phyloP scores from a whole-genome alignment of 2,113 vertebrate species.

The Amblyopsis rosae region DNA sequence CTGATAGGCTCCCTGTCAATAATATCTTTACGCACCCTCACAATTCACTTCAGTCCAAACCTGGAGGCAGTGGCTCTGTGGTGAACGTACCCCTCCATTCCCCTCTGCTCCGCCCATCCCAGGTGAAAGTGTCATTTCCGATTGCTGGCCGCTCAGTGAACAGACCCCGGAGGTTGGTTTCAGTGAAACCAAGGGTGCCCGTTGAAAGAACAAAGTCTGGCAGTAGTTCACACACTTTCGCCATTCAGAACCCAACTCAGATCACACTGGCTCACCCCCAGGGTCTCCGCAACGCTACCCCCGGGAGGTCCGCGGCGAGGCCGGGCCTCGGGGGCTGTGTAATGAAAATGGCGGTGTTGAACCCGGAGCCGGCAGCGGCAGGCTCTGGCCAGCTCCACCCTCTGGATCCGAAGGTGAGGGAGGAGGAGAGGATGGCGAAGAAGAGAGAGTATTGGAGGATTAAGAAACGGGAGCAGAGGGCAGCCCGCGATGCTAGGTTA shows the following conservation, averaged over 20 bases:
- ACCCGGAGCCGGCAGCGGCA: neutral
- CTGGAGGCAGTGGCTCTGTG: neutral
- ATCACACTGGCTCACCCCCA: slow-evolving; percentile 51
- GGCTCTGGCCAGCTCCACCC: neutral
- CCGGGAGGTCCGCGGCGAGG: neutral
- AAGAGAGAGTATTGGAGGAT: slow-evolving; percentile 76
- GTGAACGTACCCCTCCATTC: slow-evolving; percentile 1
- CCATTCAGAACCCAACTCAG: slow-evolving; percentile 22
- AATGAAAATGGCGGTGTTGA: slow-evolving; percentile 57
- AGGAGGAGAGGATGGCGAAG: slow-evolving; percentile 67
- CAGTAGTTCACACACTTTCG: slow-evolving; percentile 1
- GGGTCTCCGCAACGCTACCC: neutral
- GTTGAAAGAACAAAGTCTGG: slow-evolving; percentile 24
- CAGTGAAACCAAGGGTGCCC: slow-evolving; percentile 19
- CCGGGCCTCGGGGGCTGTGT: slow-evolving; percentile 41
- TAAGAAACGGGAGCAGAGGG: slow-evolving; percentile 76
- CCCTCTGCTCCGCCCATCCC: slow-evolving; percentile 16
- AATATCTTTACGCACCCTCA: neutral
- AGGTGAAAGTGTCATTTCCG: slow-evolving; percentile 52
- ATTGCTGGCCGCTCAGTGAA: slow-evolving; percentile 4
- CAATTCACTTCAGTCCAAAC: neutral
- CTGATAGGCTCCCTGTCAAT: neutral
- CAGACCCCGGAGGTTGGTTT: slow-evolving; percentile 22
- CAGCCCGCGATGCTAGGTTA: slow-evolving; percentile 55
- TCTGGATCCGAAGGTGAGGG: slow-evolving; percentile 28